A percentile compares a stretch with the other conserved stretches of the same genome.
Conservation (phyloP, 2,888 invertebrate species). For the Ischnus inquisitorius region DNA sequence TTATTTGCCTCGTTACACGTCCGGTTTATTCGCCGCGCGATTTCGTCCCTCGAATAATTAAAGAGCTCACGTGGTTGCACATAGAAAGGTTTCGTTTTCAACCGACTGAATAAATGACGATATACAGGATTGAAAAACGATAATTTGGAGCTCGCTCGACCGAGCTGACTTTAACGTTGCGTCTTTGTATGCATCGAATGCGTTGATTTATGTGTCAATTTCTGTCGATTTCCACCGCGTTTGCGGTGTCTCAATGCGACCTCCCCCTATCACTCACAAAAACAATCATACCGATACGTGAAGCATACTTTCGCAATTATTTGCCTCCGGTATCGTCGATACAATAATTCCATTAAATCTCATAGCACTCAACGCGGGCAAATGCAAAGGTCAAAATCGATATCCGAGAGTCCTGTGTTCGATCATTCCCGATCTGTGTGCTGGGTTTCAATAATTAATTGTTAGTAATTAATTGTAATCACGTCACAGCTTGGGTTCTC, state of each 20-base stretch:
- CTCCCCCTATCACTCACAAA: neutral
- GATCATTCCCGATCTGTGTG: conserved; percentile 25
- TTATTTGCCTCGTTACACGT: too few relatives aligned
- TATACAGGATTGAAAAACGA: neutral
- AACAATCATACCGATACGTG: neutral
- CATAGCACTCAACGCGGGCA: neutral
- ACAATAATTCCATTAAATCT: conserved; percentile 14
- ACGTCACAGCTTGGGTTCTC: conserved; percentile 49
- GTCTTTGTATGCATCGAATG: neutral
- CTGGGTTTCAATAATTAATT: conserved; percentile 74
- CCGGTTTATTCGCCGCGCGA: too few relatives aligned
- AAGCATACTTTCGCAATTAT: neutral
- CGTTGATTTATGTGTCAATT: neutral
- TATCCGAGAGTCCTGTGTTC: conserved; percentile 16
- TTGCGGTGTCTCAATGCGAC: conserved; percentile 13
- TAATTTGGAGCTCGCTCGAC: neutral
- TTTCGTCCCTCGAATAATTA: too few relatives aligned
- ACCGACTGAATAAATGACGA: neutral
- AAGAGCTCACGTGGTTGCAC: too few relatives aligned
- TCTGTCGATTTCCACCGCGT: neutral
- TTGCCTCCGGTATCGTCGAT: neutral
- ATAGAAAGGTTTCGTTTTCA: neutral
- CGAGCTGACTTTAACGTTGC: neutral
- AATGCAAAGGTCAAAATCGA: conserved; percentile 35
- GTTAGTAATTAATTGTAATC: conserved; percentile 70